Evolutionary conservation across 23 tunicate genomes (phyloP).

Genomic region (Botrylloides violaceus): DNA sequence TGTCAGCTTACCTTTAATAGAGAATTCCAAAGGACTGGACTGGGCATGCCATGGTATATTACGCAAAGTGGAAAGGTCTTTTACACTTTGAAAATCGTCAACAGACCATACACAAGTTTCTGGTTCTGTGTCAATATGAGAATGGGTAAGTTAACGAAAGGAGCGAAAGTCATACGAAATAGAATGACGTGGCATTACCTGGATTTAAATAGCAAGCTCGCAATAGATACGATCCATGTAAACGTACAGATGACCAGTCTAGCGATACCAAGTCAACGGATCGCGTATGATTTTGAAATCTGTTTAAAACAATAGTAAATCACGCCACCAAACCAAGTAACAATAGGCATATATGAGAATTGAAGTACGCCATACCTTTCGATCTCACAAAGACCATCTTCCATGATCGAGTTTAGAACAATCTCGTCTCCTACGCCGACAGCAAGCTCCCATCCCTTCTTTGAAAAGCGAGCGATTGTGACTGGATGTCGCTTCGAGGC

Average conservation of each 20-base stretch:
- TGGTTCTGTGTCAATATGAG: conserved; percentile 16
- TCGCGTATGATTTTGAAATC: too few species aligned
- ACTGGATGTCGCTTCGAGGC: conserved; percentile 25
- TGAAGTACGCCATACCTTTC: conserved; percentile 36
- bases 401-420: conserved; percentile 16
- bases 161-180: too few species aligned
- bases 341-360: too few species aligned
- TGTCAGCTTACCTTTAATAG: conserved; percentile 11
- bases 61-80: conserved; percentile 15
- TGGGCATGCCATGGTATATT: conserved; percentile 14
- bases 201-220: too few species aligned
- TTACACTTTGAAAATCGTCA: neutral
- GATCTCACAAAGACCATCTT: conserved; percentile 19
- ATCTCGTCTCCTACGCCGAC: conserved; percentile 53
- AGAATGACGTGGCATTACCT: too few species aligned
- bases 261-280: too few species aligned
- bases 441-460: conserved; percentile 46
- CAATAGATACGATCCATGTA: too few species aligned
- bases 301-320: too few species aligned
- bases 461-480: conserved; percentile 33
- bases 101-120: conserved; percentile 10
- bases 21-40: conserved; percentile 9
- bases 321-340: too few species aligned
- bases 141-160: too few species aligned
- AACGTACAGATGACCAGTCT: too few species aligned